Evolutionary conservation across 2,797 vertebrate species (phyloP), one percentile per base, ranked within the genome.

Genomic region (Monodelphis domestica): DNA sequence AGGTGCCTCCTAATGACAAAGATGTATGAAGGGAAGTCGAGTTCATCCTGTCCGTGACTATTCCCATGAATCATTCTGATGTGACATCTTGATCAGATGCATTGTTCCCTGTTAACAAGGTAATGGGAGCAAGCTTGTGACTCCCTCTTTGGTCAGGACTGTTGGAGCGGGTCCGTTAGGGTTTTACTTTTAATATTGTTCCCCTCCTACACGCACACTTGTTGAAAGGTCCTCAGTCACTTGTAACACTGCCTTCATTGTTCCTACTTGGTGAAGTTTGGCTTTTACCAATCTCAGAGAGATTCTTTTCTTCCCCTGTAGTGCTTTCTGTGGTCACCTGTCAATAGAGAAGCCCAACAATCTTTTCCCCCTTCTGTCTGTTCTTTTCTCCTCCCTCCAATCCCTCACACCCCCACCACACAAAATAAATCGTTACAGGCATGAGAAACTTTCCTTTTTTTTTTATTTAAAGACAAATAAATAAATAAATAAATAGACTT

Each of bases 31-130:
- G 98, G 95, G 91, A 98, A 97, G 95, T 95, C 95, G 97, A 97
- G 94, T 98, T 98, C 96, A 96, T 95, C 93, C 97, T 98, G 96
- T 97, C 96, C 98, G 94, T 96, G 97, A 93, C 92, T 94, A 56
- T 96, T 96, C 96, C 96, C 98, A 99, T 99, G 98, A 99, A 99
- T 99, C 99, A 99, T 97, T 95, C 94, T 95, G 97, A 98, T 97
- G 96, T 98, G 97, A 98, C 97, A 94, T 95, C 95, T 95, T 56
- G 63, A 98, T 98, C 97, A 98, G 97, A 98, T 98, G 91, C 98
- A 96, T 97, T 98, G 97, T 96, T 97, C 91, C 88, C 95, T 95
- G 94, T 97, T 98, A 98, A 98, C 98, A 99, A 98, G 98, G 97
- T 98, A 97, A 97, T 96, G 98, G 98, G 98, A 96, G 98, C 93